phyloP scores from a whole-genome alignment of 2,113 vertebrate genomes.

The Hemiprocne comata region DNA sequence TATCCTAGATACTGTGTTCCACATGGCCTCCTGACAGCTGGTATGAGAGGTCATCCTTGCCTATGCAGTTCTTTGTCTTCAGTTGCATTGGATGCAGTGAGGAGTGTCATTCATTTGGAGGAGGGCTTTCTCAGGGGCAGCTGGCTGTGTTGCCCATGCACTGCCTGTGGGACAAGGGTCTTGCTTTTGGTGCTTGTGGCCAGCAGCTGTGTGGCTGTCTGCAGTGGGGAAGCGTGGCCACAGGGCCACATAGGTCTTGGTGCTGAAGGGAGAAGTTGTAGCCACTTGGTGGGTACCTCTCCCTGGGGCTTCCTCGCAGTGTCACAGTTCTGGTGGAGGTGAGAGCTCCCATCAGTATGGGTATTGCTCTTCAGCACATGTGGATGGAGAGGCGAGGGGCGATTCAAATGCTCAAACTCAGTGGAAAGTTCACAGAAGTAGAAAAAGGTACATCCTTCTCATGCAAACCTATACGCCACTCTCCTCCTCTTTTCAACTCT shows the following conservation, averaged over 20 bases:
- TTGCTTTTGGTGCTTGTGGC: neutral
- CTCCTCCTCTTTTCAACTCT: neutral
- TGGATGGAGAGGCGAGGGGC: neutral
- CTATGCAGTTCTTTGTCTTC: neutral
- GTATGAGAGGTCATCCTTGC: neutral
- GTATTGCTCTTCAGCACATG: neutral
- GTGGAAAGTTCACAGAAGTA: neutral
- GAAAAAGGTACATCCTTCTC: neutral
- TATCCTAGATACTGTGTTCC: neutral
- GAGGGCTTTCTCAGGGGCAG: neutral
- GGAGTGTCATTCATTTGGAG: neutral
- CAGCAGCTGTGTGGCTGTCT: accelerated
- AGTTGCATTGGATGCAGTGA: neutral
- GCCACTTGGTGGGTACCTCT: neutral
- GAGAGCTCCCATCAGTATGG: neutral
- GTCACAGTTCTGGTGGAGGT: accelerated
- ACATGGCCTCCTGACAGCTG: conserved; percentile 20
- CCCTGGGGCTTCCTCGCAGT: neutral
- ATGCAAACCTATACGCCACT: neutral
- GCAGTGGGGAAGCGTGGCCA: accelerated
- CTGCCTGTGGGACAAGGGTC: neutral
- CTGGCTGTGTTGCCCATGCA: accelerated
- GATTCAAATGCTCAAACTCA: neutral
- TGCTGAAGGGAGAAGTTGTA: neutral
- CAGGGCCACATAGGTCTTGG: accelerated